phyloP scores from a whole-genome alignment of 1,140 invertebrate species.

The Drosophila grimshawi region DNA sequence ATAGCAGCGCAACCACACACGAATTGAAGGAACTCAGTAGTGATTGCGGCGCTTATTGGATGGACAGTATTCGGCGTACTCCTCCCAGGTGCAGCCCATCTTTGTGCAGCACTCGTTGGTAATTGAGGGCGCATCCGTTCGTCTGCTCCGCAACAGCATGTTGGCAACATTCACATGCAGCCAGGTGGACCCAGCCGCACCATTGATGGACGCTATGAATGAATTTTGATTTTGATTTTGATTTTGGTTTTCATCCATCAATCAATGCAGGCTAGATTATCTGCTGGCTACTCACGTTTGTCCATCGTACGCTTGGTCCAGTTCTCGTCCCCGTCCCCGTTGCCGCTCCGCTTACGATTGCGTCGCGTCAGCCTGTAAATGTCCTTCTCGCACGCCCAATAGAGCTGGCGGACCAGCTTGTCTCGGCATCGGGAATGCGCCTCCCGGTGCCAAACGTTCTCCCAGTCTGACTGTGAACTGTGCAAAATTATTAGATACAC shows the following conservation, averaged over 20 bases:
- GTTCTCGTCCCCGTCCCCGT: constrained; percentile 32
- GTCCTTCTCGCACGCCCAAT: constrained; percentile 88
- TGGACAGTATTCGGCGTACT: constrained; percentile 88
- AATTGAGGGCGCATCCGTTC: constrained; percentile 84
- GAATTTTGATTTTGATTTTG: too few relatives aligned
- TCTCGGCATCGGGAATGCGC: constrained; percentile 86
- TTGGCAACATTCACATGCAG: constrained; percentile 78
- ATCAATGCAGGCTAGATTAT: too few relatives aligned
- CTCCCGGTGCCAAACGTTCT: constrained; percentile 86
- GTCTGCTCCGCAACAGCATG: constrained; percentile 76
- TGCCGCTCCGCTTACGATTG: constrained; percentile 67
- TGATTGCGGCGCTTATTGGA: constrained; percentile 85
- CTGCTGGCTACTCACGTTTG: constrained; percentile 44
- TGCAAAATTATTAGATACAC: background rate
- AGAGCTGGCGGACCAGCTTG: constrained; percentile 86
- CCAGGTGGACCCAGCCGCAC: constrained; percentile 75
- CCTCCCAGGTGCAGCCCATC: constrained; percentile 87
- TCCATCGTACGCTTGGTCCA: constrained; percentile 36
- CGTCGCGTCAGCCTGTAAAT: constrained; percentile 86
- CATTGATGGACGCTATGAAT: background rate
- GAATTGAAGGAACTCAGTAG: constrained; percentile 43
- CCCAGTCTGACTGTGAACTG: constrained; percentile 86
- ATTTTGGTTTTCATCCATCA: too few relatives aligned
- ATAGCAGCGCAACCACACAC: background rate
- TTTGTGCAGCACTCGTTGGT: constrained; percentile 87